These are phyloP conservation scores for Parotia lawesii DNA, from an alignment of 2,113 vertebrate genomes.

Conservation along the genomic window DNA sequence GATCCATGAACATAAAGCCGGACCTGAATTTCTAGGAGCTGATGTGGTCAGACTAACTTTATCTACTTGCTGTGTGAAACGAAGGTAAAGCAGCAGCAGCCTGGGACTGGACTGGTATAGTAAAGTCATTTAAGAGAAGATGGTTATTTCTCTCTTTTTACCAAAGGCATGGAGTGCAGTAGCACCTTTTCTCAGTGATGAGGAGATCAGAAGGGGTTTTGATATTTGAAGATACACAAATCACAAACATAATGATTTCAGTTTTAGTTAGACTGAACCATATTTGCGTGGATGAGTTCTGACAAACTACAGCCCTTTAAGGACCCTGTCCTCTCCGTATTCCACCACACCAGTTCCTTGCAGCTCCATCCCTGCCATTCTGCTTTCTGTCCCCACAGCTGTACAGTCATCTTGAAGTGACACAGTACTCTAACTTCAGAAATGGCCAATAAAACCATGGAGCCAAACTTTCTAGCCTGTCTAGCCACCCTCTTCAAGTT, in stretches of 20 bases:
- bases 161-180: background rate
- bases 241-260: background rate
- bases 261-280: background rate
- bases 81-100: background rate
- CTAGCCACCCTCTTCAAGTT: background rate
- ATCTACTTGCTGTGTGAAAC: background rate
- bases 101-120: background rate
- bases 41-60: background rate
- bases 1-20: background rate
- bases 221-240: background rate
- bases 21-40: background rate
- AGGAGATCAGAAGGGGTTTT: background rate
- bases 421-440: slow-evolving; percentile 1
- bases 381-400: background rate
- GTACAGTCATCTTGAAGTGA: background rate
- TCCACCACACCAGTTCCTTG: background rate
- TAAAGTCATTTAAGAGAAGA: background rate
- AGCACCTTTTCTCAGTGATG: background rate
- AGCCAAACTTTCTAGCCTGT: background rate
- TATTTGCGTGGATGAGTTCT: background rate
- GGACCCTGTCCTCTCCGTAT: background rate
- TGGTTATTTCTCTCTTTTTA: background rate
- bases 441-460: background rate
- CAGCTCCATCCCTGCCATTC: background rate
- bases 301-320: background rate